Evolutionary conservation across 2,888 invertebrate species (phyloP).

Genomic region (Sylvicola cinctus): DNA sequence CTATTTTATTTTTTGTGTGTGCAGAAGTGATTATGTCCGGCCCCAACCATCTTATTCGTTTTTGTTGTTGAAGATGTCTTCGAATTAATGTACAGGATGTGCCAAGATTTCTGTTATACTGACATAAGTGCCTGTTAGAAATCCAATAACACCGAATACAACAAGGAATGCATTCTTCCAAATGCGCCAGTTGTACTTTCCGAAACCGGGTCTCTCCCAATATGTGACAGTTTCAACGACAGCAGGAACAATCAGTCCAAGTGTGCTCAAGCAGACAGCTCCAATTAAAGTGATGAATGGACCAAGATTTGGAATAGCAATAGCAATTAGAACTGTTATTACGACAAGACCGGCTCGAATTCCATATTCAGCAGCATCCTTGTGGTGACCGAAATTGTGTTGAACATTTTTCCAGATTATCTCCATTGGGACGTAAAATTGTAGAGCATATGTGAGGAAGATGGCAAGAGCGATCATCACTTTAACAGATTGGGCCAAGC

Average conservation of each 20-base stretch:
- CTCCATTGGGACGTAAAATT: conserved; percentile 94
- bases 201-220: conserved; percentile 51
- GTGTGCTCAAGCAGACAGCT: conserved; percentile 75
- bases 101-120: conserved; percentile 66
- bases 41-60: too few species aligned
- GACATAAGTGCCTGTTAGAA: conserved; percentile 58
- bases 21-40: too few species aligned
- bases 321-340: conserved; percentile 60
- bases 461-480: conserved; percentile 74
- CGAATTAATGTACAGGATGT: too few species aligned
- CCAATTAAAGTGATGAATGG: conserved; percentile 90
- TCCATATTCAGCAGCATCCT: conserved; percentile 52
- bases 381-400: conserved; percentile 38
- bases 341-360: conserved; percentile 49
- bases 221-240: conserved; percentile 73
- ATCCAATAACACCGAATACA: conserved; percentile 53
- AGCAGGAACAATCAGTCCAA: conserved; percentile 83
- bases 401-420: conserved; percentile 82
- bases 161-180: conserved; percentile 56
- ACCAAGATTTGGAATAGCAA: conserved; percentile 71
- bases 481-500: conserved; percentile 61
- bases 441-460: conserved; percentile 86
- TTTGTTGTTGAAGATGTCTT: too few species aligned
- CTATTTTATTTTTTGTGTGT: too few species aligned
- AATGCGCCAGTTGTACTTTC: conserved; percentile 53